Evolutionary conservation across 37 sponge, comb jelly and placozoan species (phyloP), one percentile per base, ranked within the genome.

Genomic region (Sycon ciliatum): DNA sequence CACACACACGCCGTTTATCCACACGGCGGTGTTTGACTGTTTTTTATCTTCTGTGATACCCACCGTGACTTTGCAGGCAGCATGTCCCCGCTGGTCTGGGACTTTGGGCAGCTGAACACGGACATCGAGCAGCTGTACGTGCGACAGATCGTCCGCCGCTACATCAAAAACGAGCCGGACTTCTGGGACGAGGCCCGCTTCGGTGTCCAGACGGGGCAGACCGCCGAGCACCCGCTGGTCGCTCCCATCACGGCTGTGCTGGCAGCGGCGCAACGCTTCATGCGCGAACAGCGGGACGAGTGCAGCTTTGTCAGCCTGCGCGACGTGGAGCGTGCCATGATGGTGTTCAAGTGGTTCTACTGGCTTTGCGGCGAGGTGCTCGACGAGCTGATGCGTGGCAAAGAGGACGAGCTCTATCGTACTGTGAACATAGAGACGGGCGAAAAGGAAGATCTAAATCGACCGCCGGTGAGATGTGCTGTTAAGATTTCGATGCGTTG

Each of bases 71-170:
- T n/a, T n/a, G n/a, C 63, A 23, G 81, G 86, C 52, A 85, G 90
- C 34, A 76, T 94, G 87, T 49, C 76, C 61, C 85, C 89, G 29
- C 84, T 94, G 39, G 83, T 94, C 29, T 94, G 89, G 86, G 95
- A 94, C 80, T 94, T 88, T 80, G 95, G 95, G 35, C 82, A 87
- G 52, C 80, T 94, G 56, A 81, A 75, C 37, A 68, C 40, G 4
- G 65, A n/a, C 38, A 84, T 79, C 27, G 92, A 91, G 38, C 54
- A 33, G 40, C 79, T 76, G 4, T 91, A 91, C 55, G 79, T 75
- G 46, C 35, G 36, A 9, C 80, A 84, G 79, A 91, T 91, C 27
- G 92, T 91, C 55, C 28, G 69, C 3, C 77, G 87, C 30, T 84
- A 84, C 72, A 24, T 60, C 24, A n/a, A n/a, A n/a, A n/a, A n/a